phyloP scores from a whole-genome alignment of 2,113 vertebrate species.

The Pitta sordida region DNA sequence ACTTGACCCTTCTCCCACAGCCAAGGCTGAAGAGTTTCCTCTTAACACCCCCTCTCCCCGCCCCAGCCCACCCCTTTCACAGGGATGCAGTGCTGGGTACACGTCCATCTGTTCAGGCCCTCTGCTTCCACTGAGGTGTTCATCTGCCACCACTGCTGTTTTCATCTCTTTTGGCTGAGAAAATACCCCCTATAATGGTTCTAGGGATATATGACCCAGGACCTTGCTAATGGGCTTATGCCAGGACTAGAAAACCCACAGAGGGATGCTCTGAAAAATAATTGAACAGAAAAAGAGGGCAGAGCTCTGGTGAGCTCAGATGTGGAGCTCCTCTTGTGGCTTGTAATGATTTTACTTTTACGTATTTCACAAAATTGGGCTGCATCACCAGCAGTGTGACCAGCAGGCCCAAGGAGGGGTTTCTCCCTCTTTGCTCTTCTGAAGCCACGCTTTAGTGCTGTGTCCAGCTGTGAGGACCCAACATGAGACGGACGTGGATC shows the following conservation, averaged over 20 bases:
- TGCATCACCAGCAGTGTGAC: background rate
- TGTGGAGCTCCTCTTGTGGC: background rate
- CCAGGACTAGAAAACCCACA: background rate
- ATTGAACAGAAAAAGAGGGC: background rate
- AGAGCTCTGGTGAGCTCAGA: background rate
- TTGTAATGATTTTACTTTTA: background rate
- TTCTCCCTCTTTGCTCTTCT: background rate
- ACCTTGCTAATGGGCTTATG: rapidly evolving
- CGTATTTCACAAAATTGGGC: background rate
- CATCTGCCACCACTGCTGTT: background rate
- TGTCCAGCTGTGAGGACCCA: background rate
- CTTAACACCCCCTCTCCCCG: background rate
- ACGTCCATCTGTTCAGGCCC: rapidly evolving
- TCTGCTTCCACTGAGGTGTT: background rate
- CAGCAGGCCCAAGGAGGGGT: background rate
- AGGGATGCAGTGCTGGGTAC: background rate
- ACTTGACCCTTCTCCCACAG: background rate
- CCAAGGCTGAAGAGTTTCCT: background rate
- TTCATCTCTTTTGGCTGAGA: background rate
- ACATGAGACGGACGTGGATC: background rate
- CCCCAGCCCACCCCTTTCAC: background rate
- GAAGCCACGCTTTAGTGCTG: background rate
- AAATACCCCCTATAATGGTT: rapidly evolving
- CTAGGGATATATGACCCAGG: background rate
- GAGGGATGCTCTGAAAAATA: background rate